A percentile compares a stretch with the other conserved stretches of the same genome.
Conservation (phyloP, 2,113 vertebrate species). For the Hiodon tergisus region DNA sequence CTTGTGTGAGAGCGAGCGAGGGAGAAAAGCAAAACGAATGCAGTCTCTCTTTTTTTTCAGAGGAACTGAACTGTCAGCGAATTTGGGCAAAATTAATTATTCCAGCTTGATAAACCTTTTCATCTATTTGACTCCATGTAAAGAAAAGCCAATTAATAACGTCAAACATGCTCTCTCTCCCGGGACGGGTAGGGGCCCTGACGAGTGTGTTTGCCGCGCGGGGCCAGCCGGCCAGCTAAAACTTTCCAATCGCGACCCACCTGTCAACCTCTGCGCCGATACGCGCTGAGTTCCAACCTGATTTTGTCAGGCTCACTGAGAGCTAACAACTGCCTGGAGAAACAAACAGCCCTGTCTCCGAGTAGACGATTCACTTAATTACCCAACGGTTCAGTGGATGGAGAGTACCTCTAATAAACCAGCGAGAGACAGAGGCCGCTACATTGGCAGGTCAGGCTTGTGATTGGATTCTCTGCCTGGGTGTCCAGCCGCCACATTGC, state of each 20-base stretch:
- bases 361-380: slow-evolving; percentile 89
- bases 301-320: slow-evolving; percentile 79
- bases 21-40: slow-evolving; percentile 49
- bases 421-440: slow-evolving; percentile 10
- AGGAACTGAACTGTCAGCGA: slow-evolving; percentile 87
- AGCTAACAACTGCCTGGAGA: slow-evolving; percentile 79
- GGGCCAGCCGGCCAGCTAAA: slow-evolving; percentile 55
- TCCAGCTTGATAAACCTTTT: slow-evolving; percentile 93
- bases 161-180: slow-evolving; percentile 88
- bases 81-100: slow-evolving; percentile 89
- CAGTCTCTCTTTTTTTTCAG: slow-evolving; percentile 50
- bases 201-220: slow-evolving; percentile 84
- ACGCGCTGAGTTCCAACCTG: slow-evolving; percentile 77
- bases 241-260: slow-evolving; percentile 78
- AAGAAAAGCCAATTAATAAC: slow-evolving; percentile 95
- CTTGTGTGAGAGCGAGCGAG: slow-evolving; percentile 15
- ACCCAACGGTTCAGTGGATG: slow-evolving; percentile 60
- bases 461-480: background rate
- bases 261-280: slow-evolving; percentile 86
- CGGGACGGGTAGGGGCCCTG: slow-evolving; percentile 68
- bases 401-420: slow-evolving; percentile 68
- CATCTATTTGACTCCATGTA: slow-evolving; percentile 91
- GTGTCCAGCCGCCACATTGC: background rate
- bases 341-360: slow-evolving; percentile 71
- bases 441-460: background rate